Base-by-base conservation (phyloP, 2,888 invertebrate genomes). In the Tetragonisca angustula region DNA sequence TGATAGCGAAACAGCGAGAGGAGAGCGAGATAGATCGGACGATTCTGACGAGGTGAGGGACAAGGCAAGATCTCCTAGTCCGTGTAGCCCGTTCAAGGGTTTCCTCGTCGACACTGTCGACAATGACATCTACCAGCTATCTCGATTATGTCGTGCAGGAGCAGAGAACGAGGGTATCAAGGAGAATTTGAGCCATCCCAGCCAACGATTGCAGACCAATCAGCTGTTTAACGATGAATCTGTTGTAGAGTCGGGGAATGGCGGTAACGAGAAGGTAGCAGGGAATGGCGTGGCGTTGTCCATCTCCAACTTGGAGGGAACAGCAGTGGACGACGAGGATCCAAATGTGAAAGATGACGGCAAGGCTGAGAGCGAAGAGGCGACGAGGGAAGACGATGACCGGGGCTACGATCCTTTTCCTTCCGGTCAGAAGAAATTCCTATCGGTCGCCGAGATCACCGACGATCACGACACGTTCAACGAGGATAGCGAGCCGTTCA, bases 1-100 rank as follows among this genome's bases (percentile, higher is more conserved):
- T 15, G 15, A 6, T 36, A 27, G 17, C 36, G 24, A 67, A 24
- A 6, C 50, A 27, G 17, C 36, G 32, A 67, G n/a, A 2, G 17
- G 11, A 21, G 27, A 15, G 27, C 27, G 27, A 11, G 17, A 32
- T 21, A 9, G 50, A 36, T 54, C 24, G 13, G 32, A 17, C 0
- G 9, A 27, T 43, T 43, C 6, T 2, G 17, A 11, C 36, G 56
- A 71, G 24, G 4, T 49, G 27, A 19, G 56, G 32, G 50, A 24
- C 13, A 68, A 69, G 17, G 13, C 61, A 9, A 61, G 13, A 43
- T 82, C 81, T 36, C 79, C 76, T 19, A 88, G 89, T 70, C 56
- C 79, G 1, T 86, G 79, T 0, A 91, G 89, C 67, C 91, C 92
- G 0, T 90, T 92, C 27, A 92, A 91, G 78, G 92, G 92, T 11